These are phyloP conservation scores for Cydia strobilella DNA, from an alignment of 1,140 invertebrate genomes.

Conservation along the genomic window DNA sequence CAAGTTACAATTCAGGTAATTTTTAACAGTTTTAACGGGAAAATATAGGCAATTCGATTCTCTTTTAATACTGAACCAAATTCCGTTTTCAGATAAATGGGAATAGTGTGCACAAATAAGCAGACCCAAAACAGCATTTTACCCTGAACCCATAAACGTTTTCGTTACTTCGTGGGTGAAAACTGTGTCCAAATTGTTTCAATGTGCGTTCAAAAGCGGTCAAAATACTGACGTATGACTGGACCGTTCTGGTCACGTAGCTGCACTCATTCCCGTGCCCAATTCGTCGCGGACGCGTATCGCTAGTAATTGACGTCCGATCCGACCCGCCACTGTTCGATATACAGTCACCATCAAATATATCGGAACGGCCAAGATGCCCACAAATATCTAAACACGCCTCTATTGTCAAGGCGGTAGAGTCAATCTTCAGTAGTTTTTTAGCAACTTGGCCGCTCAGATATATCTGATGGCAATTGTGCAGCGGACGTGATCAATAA, in stretches of 20 bases:
- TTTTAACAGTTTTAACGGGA: neutral
- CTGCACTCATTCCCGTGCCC: constrained; percentile 5
- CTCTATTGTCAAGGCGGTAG: neutral
- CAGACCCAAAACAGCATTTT: no score
- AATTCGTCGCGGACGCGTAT: constrained; percentile 39
- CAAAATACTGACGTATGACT: neutral
- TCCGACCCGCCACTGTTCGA: constrained; percentile 42
- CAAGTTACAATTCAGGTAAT: neutral
- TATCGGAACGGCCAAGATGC: neutral
- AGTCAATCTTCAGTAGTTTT: neutral
- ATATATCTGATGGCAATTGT: neutral
- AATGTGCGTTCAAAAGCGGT: neutral
- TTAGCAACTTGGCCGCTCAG: neutral
- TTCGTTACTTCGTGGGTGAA: neutral
- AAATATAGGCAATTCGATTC: neutral
- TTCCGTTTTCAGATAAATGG: neutral
- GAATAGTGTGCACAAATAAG: no score
- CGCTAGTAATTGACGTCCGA: constrained; percentile 61
- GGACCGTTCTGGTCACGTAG: neutral
- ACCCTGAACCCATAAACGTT: neutral
- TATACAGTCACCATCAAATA: neutral
- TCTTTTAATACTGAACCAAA: neutral
- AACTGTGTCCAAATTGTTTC: neutral
- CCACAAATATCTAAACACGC: neutral
- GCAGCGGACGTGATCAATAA: constrained; percentile 48